Conservation (phyloP, 64 coral and sea anemone species). For the Acropora tenuis region DNA sequence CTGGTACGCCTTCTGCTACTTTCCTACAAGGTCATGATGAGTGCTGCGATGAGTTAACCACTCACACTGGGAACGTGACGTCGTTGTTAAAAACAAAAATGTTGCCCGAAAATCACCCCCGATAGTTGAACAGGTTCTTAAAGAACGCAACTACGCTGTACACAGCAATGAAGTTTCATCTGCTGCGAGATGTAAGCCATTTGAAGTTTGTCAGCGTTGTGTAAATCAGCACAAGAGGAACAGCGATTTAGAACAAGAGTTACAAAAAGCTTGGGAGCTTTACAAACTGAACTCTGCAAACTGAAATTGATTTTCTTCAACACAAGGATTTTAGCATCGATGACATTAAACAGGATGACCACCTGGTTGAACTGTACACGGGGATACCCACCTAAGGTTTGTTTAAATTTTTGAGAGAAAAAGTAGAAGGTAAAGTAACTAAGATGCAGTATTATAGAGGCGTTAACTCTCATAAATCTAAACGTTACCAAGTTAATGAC, state of each 20-base stretch:
- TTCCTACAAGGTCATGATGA: conserved; percentile 21
- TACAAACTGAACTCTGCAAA: neutral
- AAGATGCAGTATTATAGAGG: conserved; percentile 71
- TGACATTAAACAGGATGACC: conserved; percentile 50
- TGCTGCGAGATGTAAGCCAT: conserved; percentile 24
- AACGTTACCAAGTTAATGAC: conserved; percentile 21
- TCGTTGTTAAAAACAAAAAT: conserved; percentile 25
- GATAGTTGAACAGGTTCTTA: neutral
- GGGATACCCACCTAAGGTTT: conserved; percentile 27
- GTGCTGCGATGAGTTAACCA: conserved; percentile 9
- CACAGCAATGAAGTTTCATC: neutral
- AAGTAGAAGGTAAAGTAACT: conserved; percentile 36
- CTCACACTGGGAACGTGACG: neutral
- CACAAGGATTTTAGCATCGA: conserved; percentile 30
- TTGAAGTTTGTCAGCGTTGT: neutral
- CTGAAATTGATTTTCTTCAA: neutral
- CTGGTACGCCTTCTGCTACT: neutral
- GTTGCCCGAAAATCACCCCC: conserved; percentile 29
- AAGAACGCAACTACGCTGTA: conserved; percentile 32
- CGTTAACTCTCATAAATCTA: conserved; percentile 18
- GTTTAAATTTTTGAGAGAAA: conserved; percentile 37
- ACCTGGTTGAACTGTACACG: conserved; percentile 41
- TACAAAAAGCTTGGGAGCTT: neutral
- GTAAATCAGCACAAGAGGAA: conserved; percentile 1
- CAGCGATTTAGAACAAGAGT: neutral